phyloP scores from a whole-genome alignment of 2,113 vertebrate genomes.

The Chaetops frenatus region DNA sequence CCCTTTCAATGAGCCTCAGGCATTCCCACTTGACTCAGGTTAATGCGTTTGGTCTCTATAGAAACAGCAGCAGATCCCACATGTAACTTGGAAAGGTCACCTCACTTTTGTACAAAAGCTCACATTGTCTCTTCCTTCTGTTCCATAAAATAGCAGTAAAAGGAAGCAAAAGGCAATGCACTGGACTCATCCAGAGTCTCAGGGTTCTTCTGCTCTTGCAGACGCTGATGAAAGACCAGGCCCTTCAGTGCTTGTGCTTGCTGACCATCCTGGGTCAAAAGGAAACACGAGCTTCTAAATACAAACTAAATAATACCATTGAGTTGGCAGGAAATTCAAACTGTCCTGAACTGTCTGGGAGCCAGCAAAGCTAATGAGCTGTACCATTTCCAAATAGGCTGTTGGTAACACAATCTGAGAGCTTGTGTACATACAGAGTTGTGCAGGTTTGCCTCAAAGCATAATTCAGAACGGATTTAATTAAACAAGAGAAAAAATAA shows the following conservation, averaged over 20 bases:
- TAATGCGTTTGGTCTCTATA: conserved; percentile 72
- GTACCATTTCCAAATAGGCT: conserved; percentile 49
- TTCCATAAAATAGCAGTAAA: not conserved
- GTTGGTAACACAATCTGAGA: conserved; percentile 39
- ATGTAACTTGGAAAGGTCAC: conserved; percentile 68
- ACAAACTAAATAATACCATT: conserved; percentile 16
- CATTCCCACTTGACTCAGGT: conserved; percentile 66
- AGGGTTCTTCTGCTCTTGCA: conserved; percentile 26
- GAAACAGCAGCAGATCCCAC: conserved; percentile 66
- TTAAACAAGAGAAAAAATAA: conserved; percentile 25
- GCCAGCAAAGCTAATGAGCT: conserved; percentile 58
- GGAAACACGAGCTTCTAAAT: conserved; percentile 49
- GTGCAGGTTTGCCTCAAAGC: conserved; percentile 24
- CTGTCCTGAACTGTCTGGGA: conserved; percentile 29
- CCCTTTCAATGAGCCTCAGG: conserved; percentile 54
- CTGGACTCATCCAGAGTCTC: not conserved
- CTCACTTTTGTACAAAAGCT: conserved; percentile 68
- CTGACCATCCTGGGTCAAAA: conserved; percentile 40
- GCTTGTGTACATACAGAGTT: conserved; percentile 5
- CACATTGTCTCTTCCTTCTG: conserved; percentile 47
- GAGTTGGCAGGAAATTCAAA: conserved; percentile 45
- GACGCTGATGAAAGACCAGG: conserved; percentile 14
- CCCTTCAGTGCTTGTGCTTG: conserved; percentile 4
- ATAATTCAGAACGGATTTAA: not conserved
- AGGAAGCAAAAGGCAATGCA: conserved; percentile 18